Evolutionary conservation across 2,888 invertebrate genomes (phyloP).

Genomic region (Neoitamus cyanurus): DNA sequence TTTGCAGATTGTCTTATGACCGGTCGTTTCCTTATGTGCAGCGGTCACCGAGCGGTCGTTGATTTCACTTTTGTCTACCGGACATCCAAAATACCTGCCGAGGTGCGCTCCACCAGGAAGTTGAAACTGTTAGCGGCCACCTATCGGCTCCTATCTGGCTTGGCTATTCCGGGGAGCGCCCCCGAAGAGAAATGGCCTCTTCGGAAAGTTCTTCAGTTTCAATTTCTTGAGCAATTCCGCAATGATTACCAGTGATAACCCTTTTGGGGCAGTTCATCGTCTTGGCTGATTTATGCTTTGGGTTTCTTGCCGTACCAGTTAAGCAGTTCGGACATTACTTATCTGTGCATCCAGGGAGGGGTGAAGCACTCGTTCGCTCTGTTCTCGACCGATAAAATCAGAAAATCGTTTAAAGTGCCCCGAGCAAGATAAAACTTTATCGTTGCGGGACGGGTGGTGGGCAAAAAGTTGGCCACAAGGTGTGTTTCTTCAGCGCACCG

Average conservation of each 20-base stretch:
- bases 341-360: background rate
- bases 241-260: background rate
- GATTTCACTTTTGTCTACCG: background rate
- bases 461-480: background rate
- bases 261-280: background rate
- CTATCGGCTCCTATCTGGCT: background rate
- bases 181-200: background rate
- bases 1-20: background rate
- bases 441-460: background rate
- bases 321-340: background rate
- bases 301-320: background rate
- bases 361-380: background rate
- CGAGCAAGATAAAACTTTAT: constrained; percentile 30
- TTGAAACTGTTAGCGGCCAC: background rate
- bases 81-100: background rate
- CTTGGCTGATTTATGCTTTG: constrained; percentile 11
- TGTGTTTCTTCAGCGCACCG: constrained; percentile 14
- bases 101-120: background rate
- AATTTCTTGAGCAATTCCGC: background rate
- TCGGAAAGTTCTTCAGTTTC: background rate
- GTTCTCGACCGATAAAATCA: constrained; percentile 10
- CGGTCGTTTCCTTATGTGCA: background rate
- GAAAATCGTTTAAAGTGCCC: constrained; percentile 37
- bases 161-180: background rate
- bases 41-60: background rate